Evolutionary conservation across 2,888 invertebrate genomes (phyloP), one percentile per base, ranked within the genome.

Genomic region (Scaptomyza cyrtandrae): DNA sequence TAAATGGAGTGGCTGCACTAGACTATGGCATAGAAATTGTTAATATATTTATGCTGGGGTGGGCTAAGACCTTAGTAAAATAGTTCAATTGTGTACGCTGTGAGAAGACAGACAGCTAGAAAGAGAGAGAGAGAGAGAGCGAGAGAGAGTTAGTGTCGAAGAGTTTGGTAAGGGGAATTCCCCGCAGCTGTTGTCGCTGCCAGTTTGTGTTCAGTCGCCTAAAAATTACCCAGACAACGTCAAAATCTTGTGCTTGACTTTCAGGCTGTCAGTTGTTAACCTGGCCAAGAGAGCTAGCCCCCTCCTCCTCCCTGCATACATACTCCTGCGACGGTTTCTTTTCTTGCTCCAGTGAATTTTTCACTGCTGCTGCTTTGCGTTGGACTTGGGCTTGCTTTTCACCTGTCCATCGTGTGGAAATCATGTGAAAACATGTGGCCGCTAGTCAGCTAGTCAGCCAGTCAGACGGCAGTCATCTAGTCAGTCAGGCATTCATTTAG

Each of bases 351-450:
- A 85, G 89, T 87, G 89, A 85, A 80, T 85, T 81, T 79, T 81
- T 65, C 27, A 27, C n/a, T 45, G 45, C 16, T 33, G 16, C 33
- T 35, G 49, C 46, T 59, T 43, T 71, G 64, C 50, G 58, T 75
- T 55, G 37, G 76, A 78, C 71, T 70, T 83, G 73, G 66, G 62
- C 72, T 62, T 71, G 84, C 87, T 85, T 85, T 85, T 89, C 89
- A 85, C 84, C 84, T 85, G 89, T 85, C 84, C 88, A 82, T 81
- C 86, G 85, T 78, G 82, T 85, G 84, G 89, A 85, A 85, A 85
- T 89, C 84, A 85, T 85, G 84, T 85, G 89, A 85, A 85, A 85
- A 85, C 84, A 88, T 85, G 89, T 85, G 88, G 82, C 86, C 74
- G 81, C 80, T 81, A 80, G 65, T 79, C 80, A 85, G 72, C 59